Conservation (phyloP, 2,797 vertebrate species). For the Xiphorhynchus erythropygius region DNA sequence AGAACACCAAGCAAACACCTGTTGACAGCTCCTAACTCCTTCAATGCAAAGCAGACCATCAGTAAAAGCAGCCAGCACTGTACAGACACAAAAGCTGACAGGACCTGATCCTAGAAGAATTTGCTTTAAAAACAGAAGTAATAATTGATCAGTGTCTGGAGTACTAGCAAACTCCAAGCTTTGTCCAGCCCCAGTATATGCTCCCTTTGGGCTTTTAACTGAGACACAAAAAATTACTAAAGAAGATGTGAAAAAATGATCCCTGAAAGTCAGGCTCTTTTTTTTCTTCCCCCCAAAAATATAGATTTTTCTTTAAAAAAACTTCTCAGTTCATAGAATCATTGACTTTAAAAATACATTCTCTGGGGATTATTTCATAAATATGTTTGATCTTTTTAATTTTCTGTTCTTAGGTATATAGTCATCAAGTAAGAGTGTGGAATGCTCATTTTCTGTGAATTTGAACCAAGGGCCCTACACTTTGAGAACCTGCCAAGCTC, state of each 20-base stretch:
- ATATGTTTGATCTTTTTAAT: neutral
- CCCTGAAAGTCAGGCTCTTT: neutral
- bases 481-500: neutral
- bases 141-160: neutral
- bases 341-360: neutral
- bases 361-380: neutral
- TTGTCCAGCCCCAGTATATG: neutral
- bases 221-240: neutral
- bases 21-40: neutral
- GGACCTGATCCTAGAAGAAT: neutral
- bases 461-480: neutral
- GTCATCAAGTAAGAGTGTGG: neutral
- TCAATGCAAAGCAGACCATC: neutral
- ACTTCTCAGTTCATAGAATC: neutral
- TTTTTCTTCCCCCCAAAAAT: neutral
- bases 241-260: neutral
- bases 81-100: neutral
- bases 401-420: neutral
- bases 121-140: neutral
- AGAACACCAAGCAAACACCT: neutral
- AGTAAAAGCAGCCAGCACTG: neutral
- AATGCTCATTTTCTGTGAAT: constrained; percentile 11
- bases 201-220: neutral
- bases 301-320: neutral
- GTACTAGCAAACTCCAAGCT: neutral